These are phyloP conservation scores for Pantherophis guttatus DNA, from an alignment of 2,113 vertebrate species.

Conservation along the genomic window DNA sequence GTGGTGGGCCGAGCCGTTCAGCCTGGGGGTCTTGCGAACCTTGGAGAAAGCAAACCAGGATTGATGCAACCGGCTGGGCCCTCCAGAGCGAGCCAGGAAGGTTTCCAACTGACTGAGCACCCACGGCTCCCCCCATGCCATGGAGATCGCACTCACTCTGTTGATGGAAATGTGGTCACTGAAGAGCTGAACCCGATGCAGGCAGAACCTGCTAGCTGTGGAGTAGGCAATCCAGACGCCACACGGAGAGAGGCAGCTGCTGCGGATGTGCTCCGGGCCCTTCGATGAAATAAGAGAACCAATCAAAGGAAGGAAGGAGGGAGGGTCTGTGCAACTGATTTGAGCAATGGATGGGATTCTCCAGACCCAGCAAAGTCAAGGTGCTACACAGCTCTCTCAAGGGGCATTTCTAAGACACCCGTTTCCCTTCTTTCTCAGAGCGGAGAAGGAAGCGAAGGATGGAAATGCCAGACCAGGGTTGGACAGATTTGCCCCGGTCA, in stretches of 20 bases:
- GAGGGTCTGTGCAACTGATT: background rate
- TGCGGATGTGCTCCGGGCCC: constrained; percentile 88
- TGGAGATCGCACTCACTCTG: constrained; percentile 71
- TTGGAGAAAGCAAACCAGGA: constrained; percentile 41
- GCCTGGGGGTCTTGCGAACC: constrained; percentile 80
- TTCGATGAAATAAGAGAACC: constrained; percentile 13
- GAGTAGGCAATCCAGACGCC: constrained; percentile 88
- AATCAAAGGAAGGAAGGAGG: too few species aligned
- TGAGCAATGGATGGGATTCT: too few species aligned
- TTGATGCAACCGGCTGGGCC: background rate
- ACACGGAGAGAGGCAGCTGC: constrained; percentile 85
- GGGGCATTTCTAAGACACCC: background rate
- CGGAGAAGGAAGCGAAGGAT: background rate
- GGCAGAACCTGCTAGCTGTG: constrained; percentile 76
- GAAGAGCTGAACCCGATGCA: constrained; percentile 75
- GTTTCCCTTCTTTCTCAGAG: background rate
- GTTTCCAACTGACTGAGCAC: background rate
- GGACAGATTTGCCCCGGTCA: background rate
- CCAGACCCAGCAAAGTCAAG: too few species aligned
- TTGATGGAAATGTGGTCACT: constrained; percentile 70
- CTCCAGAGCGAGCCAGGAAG: background rate
- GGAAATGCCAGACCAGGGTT: background rate
- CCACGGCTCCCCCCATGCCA: rapidly evolving
- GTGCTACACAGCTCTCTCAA: background rate
- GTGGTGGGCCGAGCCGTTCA: constrained; percentile 74